Conservation (phyloP, 2,797 vertebrate species). For the Gallinago stenura region DNA sequence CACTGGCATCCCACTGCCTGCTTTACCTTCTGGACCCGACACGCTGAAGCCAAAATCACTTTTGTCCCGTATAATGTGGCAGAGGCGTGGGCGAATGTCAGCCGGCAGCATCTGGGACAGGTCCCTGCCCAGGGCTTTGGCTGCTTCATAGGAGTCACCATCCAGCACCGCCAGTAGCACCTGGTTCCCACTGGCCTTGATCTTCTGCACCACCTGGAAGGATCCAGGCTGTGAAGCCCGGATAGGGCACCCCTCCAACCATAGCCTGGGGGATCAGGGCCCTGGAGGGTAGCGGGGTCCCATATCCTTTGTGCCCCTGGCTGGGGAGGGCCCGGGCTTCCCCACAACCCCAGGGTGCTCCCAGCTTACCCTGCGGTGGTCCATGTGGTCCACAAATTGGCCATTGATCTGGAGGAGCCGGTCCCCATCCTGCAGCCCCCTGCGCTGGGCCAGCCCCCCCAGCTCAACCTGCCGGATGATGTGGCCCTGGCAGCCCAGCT, state of each 20-base stretch:
- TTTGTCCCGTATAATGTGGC: slow-evolving; percentile 82
- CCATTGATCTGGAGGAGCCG: slow-evolving; percentile 91
- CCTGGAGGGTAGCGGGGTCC: rapidly evolving
- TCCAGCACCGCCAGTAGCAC: slow-evolving; percentile 87
- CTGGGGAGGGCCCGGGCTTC: rapidly evolving
- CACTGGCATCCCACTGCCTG: rapidly evolving
- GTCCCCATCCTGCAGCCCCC: slow-evolving; percentile 87
- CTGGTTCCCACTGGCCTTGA: slow-evolving; percentile 85
- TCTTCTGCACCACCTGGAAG: slow-evolving; percentile 86
- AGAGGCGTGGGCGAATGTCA: slow-evolving; percentile 85
- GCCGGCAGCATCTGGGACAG: slow-evolving; percentile 67
- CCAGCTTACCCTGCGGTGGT: slow-evolving; percentile 80
- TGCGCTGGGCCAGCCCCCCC: slow-evolving; percentile 85
- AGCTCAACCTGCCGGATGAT: slow-evolving; percentile 81
- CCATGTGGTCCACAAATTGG: slow-evolving; percentile 80
- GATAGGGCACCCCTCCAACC: not conserved
- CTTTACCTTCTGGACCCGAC: slow-evolving; percentile 28
- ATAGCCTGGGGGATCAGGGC: not conserved
- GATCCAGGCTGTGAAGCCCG: not conserved
- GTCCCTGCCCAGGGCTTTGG: slow-evolving; percentile 69
- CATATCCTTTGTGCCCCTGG: not conserved
- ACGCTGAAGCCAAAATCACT: slow-evolving; percentile 85
- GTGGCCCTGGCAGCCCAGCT: slow-evolving; percentile 70
- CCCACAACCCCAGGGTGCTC: not conserved
- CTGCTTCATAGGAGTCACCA: slow-evolving; percentile 73